Evolutionary conservation across 2,797 vertebrate species (phyloP), one percentile per base, ranked within the genome.

Genomic region (Centroberyx gerrardi): DNA sequence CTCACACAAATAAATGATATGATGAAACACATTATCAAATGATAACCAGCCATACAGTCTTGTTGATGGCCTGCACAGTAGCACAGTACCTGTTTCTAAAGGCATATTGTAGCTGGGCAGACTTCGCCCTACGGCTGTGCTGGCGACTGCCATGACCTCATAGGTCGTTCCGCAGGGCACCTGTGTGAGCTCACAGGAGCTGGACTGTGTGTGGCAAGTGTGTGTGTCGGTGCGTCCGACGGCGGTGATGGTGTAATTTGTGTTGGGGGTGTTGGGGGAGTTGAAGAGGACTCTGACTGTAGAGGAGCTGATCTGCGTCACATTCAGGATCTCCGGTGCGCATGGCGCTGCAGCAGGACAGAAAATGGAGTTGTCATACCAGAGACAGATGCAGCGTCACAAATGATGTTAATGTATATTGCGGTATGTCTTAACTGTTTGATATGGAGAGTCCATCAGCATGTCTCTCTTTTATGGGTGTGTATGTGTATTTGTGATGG

Each of bases 81-180:
- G 17, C 17, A 48, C 46, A 17, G 4, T 87, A 98, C 97, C 97
- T 87, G 96, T 98, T 90, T 99, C 97, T 73, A 98, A 80, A 55
- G 93, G 80, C 52, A 96, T 79, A 29, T 93, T 96, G 93, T 94
- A 98, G 87, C 97, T 97, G 58, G 97, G 96, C 15, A 97, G 93
- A 82, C 97, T 98, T 70, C 38, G 86, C 54, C 96, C 97, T 3
- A 80, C 94, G 40, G 74, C 9, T 3, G 95, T 95, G 46, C 42
- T 89, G 8, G 97, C 97, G 72, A 94, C 87, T 1, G 87, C 96
- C 1, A 87, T 96, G 74, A 99, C 87, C 8, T 96, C 95, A 62
- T 96, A 98, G 55, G 81, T 58, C 0, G 96, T 92, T 52, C 97
- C 97, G 0, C 97, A 99, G 63, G 96, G 94, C 80, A 99, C 90